Base-by-base conservation (phyloP, 2,797 vertebrate genomes). In the Dallia pectoralis region DNA sequence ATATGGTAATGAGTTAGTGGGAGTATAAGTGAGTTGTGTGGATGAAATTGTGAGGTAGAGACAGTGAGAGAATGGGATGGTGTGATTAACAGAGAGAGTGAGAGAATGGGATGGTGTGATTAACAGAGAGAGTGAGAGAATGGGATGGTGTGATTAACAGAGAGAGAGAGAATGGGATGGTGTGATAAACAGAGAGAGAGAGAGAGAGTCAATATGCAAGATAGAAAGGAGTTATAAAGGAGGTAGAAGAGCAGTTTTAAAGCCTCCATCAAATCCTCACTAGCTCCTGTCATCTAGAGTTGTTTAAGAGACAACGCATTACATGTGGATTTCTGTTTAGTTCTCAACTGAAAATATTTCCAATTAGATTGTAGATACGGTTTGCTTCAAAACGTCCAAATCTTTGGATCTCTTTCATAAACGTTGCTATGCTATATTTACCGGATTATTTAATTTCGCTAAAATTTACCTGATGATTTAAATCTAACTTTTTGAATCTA, bases 161-260 rank as follows among this genome's bases (percentile, higher is more conserved):
- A 40, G 47, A 71, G 53, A 65, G 49, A 11, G 71, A 66, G 61
- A 92, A n/a, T n/a, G n/a, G n/a, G n/a, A n/a, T n/a, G n/a, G n/a
- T n/a, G 90, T 88, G 59, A 56, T 56, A 16, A 33, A 29, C 27
- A 62, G 59, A 70, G 36, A 49, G 33, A 56, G 51, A 59, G 87
- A 44, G 86, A 91, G 87, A 89, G 82, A 66, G 32, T 67, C 15
- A 87, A 91, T 88, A 90, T 70, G 93, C n/a, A 29, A 64, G 62
- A 11, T 29, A 25, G 47, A 33, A 2, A 11, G 5, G 59, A 44
- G 36, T 19, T n/a, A 9, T 25, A 30, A 44, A 25, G 65, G 63
- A 40, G 66, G 8, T 59, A 36, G 27, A 48, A 59, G 29, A 22
- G 18, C n/a, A 22, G 7, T n/a, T 53, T 53, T 53, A 53, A 53